A percentile compares a stretch with the other conserved stretches of the same genome.
Evolutionary conservation across 2,888 invertebrate genomes (phyloP).

Genomic region (Selenia dentaria): DNA sequence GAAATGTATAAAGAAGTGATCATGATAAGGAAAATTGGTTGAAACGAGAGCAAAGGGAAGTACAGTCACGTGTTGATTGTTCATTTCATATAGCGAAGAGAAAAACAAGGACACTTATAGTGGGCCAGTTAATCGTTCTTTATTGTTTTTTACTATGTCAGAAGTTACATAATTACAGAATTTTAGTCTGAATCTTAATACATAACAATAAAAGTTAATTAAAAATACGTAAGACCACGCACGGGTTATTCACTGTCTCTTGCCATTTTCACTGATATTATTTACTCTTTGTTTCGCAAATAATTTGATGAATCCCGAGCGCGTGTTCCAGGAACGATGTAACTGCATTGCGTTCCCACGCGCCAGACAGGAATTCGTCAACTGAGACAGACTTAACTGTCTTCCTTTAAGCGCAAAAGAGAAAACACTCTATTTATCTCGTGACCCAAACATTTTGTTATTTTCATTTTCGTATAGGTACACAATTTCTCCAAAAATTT

Average conservation of each 20-base stretch:
- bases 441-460: slow-evolving; percentile 32
- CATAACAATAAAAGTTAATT: too few species aligned
- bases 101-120: too few species aligned
- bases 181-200: too few species aligned
- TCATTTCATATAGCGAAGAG: too few species aligned
- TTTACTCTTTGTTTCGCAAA: slow-evolving; percentile 53
- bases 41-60: not conserved
- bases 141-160: too few species aligned
- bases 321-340: slow-evolving; percentile 70
- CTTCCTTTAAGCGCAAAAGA: slow-evolving; percentile 6
- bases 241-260: too few species aligned
- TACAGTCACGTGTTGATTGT: not conserved
- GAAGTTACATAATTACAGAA: too few species aligned
- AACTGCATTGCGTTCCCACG: slow-evolving; percentile 75
- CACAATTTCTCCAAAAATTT: slow-evolving; percentile 42
- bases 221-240: too few species aligned
- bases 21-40: slow-evolving; percentile 1
- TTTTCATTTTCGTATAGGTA: slow-evolving; percentile 61
- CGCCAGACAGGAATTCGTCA: slow-evolving; percentile 59
- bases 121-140: too few species aligned
- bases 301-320: slow-evolving; percentile 70
- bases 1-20: slow-evolving; percentile 38
- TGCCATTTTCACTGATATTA: not conserved
- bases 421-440: slow-evolving; percentile 27
- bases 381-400: slow-evolving; percentile 38